A percentile compares a stretch with the other conserved stretches of the same genome.
These are phyloP conservation scores for Phyllopteryx taeniolatus DNA, from an alignment of 2,113 vertebrate genomes.

Conservation along the genomic window DNA sequence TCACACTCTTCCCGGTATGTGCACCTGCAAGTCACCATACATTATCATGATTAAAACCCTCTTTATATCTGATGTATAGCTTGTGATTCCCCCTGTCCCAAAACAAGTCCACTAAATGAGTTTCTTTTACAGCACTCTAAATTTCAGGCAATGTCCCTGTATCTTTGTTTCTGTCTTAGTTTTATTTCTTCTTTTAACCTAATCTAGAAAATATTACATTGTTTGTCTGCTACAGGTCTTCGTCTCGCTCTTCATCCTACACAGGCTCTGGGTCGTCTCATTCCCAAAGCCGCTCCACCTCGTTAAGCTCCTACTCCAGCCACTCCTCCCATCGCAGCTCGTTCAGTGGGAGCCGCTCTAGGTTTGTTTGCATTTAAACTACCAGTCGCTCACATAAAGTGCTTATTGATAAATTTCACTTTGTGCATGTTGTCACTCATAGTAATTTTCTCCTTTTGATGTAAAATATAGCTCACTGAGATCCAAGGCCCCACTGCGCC, in stretches of 20 bases:
- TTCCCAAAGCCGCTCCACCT: constrained; percentile 87
- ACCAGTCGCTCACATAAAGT: background rate
- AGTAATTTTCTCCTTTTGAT: too few relatives aligned
- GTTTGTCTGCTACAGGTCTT: constrained; percentile 77
- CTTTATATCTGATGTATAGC: background rate
- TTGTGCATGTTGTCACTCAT: too few relatives aligned
- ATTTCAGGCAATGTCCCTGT: background rate
- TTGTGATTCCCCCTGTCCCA: background rate
- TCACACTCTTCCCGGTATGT: constrained; percentile 93
- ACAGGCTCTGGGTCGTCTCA: constrained; percentile 88
- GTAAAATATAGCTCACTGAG: too few relatives aligned
- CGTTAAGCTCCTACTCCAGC: constrained; percentile 93
- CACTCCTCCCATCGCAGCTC: constrained; percentile 94
- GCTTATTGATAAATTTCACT: too few relatives aligned
- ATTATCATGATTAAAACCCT: background rate
- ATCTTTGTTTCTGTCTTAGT: background rate
- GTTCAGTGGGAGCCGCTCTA: constrained; percentile 92
- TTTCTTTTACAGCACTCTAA: background rate
- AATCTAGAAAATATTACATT: background rate
- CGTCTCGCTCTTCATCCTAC: constrained; percentile 91
- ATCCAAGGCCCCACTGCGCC: background rate
- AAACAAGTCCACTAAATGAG: background rate
- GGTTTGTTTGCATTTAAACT: constrained; percentile 52
- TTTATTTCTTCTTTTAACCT: background rate
- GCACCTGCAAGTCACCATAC: background rate